These are phyloP conservation scores for Chamaea fasciata DNA, from an alignment of 2,113 vertebrate genomes.

Conservation along the genomic window DNA sequence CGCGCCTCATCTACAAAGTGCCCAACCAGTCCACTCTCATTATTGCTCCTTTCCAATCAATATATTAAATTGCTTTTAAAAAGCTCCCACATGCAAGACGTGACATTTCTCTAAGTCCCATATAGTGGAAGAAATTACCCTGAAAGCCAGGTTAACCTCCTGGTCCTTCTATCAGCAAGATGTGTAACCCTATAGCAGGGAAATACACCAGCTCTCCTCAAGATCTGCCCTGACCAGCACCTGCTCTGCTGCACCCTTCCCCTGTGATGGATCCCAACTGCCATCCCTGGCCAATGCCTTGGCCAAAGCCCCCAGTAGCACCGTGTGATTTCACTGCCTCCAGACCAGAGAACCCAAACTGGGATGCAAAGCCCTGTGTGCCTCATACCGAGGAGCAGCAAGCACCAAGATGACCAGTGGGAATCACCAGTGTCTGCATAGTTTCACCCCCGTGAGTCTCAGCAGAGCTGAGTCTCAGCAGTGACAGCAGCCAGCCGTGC, in stretches of 20 bases:
- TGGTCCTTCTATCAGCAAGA: background rate
- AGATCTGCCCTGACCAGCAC: background rate
- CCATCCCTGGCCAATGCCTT: background rate
- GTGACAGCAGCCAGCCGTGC: accelerated
- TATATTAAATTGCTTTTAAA: background rate
- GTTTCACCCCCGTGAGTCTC: background rate
- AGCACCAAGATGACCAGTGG: background rate
- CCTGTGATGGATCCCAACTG: background rate
- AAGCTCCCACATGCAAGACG: background rate
- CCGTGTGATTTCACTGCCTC: background rate
- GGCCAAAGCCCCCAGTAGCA: background rate
- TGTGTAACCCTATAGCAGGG: background rate
- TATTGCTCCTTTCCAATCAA: slow-evolving; percentile 2
- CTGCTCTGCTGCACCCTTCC: background rate
- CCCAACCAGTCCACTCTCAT: background rate
- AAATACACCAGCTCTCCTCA: background rate
- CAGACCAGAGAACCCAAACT: background rate
- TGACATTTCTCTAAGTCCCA: background rate
- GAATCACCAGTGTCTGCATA: background rate
- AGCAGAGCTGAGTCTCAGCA: background rate
- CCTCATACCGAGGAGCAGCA: background rate
- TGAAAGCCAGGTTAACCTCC: background rate
- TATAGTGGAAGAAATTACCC: background rate
- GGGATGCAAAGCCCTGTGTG: background rate
- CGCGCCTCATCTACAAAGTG: background rate